Evolutionary conservation across 2,113 vertebrate species (phyloP).

Genomic region (Ariopsis seemanni): DNA sequence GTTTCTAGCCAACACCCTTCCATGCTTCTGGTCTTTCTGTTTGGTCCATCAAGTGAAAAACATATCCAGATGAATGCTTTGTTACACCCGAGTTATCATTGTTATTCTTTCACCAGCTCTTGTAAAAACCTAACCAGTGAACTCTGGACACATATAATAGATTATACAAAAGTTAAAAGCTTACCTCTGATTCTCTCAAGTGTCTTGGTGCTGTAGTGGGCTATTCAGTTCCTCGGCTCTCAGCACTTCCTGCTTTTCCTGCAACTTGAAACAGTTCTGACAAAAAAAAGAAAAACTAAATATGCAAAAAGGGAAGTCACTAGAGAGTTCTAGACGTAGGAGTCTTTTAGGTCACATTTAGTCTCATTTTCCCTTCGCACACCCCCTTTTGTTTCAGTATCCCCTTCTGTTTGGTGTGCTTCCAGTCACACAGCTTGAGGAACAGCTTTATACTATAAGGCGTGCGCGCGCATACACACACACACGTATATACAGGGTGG

Average conservation of each 20-base stretch:
- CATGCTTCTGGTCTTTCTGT: neutral
- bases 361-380: neutral
- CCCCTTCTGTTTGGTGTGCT: neutral
- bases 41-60: neutral
- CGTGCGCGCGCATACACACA: neutral
- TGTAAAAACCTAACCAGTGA: neutral
- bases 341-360: neutral
- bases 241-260: slow-evolving; percentile 47
- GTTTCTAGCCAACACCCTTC: neutral
- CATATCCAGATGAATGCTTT: neutral
- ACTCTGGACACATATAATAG: neutral
- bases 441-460: neutral
- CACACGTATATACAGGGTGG: neutral
- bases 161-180: neutral
- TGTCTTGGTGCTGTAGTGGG: neutral
- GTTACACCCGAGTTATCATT: neutral
- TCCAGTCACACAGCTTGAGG: neutral
- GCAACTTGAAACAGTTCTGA: neutral
- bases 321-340: slow-evolving; percentile 3
- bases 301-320: neutral
- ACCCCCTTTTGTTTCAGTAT: neutral
- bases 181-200: slow-evolving; percentile 25
- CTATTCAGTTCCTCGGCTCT: neutral
- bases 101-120: neutral
- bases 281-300: neutral